Conservation (phyloP, 2,797 vertebrate species). For the Eptatretus atami region DNA sequence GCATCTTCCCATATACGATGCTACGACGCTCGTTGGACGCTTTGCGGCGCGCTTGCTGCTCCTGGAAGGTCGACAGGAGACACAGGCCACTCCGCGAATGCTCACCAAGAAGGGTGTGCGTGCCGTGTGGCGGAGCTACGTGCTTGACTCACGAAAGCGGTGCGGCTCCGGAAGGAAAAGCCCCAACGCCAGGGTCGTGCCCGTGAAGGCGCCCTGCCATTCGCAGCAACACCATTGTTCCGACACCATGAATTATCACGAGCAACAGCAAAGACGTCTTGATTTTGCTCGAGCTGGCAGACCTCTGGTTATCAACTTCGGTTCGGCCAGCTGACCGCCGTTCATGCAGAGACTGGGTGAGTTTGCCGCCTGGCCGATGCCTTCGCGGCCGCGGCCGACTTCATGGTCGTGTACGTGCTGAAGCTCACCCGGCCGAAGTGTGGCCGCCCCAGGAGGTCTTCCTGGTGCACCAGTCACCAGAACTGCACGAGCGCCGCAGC, state of each 20-base stretch:
- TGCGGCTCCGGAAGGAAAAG: conserved; percentile 60
- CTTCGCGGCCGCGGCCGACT: conserved; percentile 72
- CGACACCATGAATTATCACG: too few relatives aligned
- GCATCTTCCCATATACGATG: conserved; percentile 80
- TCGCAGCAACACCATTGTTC: too few relatives aligned
- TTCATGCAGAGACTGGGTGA: conserved; percentile 63
- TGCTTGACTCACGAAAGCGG: conserved; percentile 80
- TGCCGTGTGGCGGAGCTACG: conserved; percentile 79
- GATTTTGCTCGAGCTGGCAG: conserved; percentile 55
- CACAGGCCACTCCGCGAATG: conserved; percentile 35
- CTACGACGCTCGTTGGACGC: conserved; percentile 61
- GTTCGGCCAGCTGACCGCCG: conserved; percentile 87
- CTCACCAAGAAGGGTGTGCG: conserved; percentile 67
- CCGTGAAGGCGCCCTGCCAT: not conserved
- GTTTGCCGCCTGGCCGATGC: conserved; percentile 73
- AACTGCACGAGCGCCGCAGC: conserved; percentile 51
- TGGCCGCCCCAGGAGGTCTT: conserved; percentile 61
- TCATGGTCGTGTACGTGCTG: conserved; percentile 92
- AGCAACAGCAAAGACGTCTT: conserved; percentile 29
- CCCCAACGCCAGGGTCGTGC: conserved; percentile 61
- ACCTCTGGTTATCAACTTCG: conserved; percentile 82
- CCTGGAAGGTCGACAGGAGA: conserved; percentile 25
- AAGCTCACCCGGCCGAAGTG: conserved; percentile 79
- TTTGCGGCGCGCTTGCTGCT: conserved; percentile 36
- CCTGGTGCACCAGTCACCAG: conserved; percentile 43